Percentiles rank a stretch among this genome's conserved stretches.
phyloP scores from a whole-genome alignment of 2,888 invertebrate genomes.

The Strigamia transsilvanica region DNA sequence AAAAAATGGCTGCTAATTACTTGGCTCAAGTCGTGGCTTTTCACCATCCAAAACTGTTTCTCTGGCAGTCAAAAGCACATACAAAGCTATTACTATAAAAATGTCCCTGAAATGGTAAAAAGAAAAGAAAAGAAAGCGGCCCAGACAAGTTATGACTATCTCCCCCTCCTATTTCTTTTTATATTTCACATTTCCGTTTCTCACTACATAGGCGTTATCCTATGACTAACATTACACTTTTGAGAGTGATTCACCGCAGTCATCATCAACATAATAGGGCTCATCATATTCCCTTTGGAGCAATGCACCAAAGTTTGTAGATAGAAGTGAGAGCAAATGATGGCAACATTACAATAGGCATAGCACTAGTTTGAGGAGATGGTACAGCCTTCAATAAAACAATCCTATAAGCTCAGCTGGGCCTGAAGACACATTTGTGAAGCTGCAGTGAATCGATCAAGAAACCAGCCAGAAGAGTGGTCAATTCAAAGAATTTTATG shows the following conservation, averaged over 20 bases:
- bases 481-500: background rate
- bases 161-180: background rate
- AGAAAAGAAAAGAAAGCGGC: background rate
- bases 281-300: constrained; percentile 35
- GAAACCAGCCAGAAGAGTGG: background rate
- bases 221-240: constrained; percentile 26
- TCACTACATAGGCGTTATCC: constrained; percentile 35
- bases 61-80: constrained; percentile 2
- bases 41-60: constrained; percentile 23
- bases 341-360: constrained; percentile 31
- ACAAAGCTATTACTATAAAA: constrained; percentile 34
- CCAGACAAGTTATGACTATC: background rate
- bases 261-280: constrained; percentile 35
- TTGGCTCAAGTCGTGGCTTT: background rate
- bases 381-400: constrained; percentile 10
- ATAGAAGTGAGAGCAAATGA: constrained; percentile 33
- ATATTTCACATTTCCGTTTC: constrained; percentile 32
- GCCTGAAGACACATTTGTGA: background rate
- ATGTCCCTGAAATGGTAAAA: constrained; percentile 1
- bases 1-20: constrained; percentile 13
- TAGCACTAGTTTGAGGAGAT: background rate
- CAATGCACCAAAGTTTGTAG: constrained; percentile 26
- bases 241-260: constrained; percentile 24
- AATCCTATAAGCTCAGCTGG: background rate
- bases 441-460: background rate